Conservation (phyloP, 2,797 vertebrate genomes). For the Galago senegalensis region DNA sequence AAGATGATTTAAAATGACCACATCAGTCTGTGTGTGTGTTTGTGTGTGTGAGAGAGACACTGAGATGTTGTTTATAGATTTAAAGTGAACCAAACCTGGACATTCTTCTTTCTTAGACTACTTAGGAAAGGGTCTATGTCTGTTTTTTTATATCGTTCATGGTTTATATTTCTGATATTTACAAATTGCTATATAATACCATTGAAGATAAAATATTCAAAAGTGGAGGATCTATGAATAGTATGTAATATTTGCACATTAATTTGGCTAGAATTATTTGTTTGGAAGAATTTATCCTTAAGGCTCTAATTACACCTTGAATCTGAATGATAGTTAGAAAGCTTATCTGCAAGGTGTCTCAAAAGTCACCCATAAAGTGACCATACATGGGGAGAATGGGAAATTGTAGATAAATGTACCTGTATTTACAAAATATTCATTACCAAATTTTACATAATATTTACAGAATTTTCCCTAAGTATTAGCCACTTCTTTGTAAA, state of each 20-base stretch:
- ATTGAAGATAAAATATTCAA: background rate
- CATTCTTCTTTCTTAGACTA: background rate
- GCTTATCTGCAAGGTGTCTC: background rate
- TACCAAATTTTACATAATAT: too few relatives aligned
- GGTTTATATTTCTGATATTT: slow-evolving; percentile 51
- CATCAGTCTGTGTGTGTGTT: background rate
- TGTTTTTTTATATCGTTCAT: background rate
- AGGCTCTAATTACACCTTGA: slow-evolving; percentile 19
- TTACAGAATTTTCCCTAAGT: too few relatives aligned
- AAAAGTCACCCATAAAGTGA: too few relatives aligned
- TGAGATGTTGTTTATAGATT: background rate
- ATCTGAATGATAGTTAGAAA: slow-evolving; percentile 28
- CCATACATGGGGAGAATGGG: too few relatives aligned
- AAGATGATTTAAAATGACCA: background rate
- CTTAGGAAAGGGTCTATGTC: background rate
- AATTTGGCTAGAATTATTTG: slow-evolving; percentile 12
- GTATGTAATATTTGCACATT: background rate
- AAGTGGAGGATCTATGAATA: background rate
- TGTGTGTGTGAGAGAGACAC: background rate
- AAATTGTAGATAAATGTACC: too few relatives aligned
- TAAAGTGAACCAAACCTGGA: background rate
- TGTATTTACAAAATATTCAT: too few relatives aligned
- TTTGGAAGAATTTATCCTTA: slow-evolving; percentile 26
- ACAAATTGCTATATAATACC: background rate
- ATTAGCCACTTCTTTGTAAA: too few relatives aligned